Evolutionary conservation across 1,140 invertebrate genomes (phyloP), one percentile per base, ranked within the genome.

Genomic region (Ceratosolen fusciceps): DNA sequence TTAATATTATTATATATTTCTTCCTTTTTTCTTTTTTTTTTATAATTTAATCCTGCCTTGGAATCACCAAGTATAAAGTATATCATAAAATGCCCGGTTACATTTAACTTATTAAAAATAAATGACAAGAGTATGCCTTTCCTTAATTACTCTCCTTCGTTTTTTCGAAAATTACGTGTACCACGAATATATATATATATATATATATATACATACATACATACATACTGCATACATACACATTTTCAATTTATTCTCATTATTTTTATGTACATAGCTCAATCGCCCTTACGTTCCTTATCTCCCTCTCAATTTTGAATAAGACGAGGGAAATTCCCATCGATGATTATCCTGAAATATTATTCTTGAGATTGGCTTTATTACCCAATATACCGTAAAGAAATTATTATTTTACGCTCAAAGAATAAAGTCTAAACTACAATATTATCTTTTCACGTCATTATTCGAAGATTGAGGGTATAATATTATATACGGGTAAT

Each of bases 321-420:
- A n/a, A 65, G 31, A 37, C 0, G 1, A 65, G 12, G 37, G 37
- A n/a, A 0, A 37, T 37, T 65, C n/a, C 8, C 2, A 12, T 65
- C 9, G 8, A 37, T 9, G 34, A 37, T 62, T 74, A 39, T 62
- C 34, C 19, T n/a, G 31, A 73, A 58, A 60, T 52, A 54, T 54
- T 72, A 52, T 26, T 34, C 5, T 37, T 56, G 21, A 56, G 1
- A 56, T 73, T 56, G 31, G 58, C 58, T 73, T 58, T 58, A 73
- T 58, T 56, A 37, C 71, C 52, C 54, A 10, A 73, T 39, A 73
- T 39, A 56, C 21, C n/a, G 52, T 37, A 37, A 73, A 56, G 26
- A 56, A 58, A 34, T 58, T 52, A 39, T 65, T 65, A 65, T 65
- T 37, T 65, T 37, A 65, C 4, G 34, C 12, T 37, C 4, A 65